These are phyloP conservation scores for Leptogaster cylindrica DNA, from an alignment of 2,888 invertebrate species.

Conservation along the genomic window DNA sequence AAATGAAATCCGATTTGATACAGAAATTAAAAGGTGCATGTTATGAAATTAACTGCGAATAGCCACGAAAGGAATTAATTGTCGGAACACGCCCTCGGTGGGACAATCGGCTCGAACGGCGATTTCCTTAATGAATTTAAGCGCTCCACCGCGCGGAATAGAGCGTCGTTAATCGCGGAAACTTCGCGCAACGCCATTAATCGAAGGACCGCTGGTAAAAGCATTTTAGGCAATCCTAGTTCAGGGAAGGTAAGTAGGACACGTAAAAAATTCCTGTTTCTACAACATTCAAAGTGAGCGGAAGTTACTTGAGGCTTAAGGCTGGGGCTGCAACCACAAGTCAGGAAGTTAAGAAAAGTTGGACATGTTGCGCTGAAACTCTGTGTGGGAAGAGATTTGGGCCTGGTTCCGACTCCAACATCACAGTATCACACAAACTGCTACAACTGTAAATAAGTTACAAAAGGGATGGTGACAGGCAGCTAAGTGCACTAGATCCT, in stretches of 20 bases:
- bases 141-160: constrained; percentile 22
- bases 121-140: constrained; percentile 35
- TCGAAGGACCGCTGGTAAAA: constrained; percentile 5
- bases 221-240: no score
- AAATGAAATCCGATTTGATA: background rate
- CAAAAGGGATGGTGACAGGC: background rate
- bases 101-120: background rate
- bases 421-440: background rate
- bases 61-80: constrained; percentile 33
- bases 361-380: no score
- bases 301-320: no score
- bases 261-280: no score
- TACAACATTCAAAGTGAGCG: no score
- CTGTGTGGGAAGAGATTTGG: no score
- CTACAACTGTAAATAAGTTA: background rate
- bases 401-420: background rate
- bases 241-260: no score
- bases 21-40: constrained; percentile 21
- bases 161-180: constrained; percentile 21
- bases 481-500: background rate
- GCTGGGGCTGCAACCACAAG: no score
- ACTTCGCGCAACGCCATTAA: constrained; percentile 20
- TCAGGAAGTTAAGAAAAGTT: no score
- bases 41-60: constrained; percentile 8
- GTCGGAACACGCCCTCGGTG: constrained; percentile 18